Evolutionary conservation across 2,113 vertebrate species (phyloP).

Genomic region (Leuciscus idus): DNA sequence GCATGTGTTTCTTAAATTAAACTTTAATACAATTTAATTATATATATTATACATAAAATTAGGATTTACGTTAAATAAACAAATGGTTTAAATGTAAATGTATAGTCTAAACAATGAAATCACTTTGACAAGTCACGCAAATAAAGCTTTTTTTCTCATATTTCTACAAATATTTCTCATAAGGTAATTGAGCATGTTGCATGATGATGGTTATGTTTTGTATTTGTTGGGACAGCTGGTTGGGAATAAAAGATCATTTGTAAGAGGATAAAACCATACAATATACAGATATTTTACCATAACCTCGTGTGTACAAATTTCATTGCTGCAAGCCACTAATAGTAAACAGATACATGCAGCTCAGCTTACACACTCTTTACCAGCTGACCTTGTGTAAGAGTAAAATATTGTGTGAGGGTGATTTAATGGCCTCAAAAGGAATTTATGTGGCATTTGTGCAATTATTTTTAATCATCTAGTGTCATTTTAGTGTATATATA

Average conservation of each 20-base stretch:
- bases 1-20: neutral
- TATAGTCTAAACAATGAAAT: neutral
- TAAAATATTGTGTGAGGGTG: neutral
- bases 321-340: neutral
- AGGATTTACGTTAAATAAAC: neutral
- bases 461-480: neutral
- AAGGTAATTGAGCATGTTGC: neutral
- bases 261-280: neutral
- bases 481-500: neutral
- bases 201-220: neutral
- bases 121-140: neutral
- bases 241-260: neutral
- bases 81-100: too few species aligned
- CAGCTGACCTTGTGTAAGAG: neutral
- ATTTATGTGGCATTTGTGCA: neutral
- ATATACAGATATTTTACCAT: neutral
- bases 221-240: neutral
- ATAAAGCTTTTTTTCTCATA: neutral
- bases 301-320: neutral
- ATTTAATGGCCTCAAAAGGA: too few species aligned
- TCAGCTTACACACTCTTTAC: slow-evolving; percentile 44
- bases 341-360: slow-evolving; percentile 55
- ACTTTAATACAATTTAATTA: neutral
- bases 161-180: neutral
- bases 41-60: neutral